Percentiles rank a stretch among this genome's conserved stretches.
Conservation (phyloP, 1,140 invertebrate genomes). For the Drosophila ercepeae region DNA sequence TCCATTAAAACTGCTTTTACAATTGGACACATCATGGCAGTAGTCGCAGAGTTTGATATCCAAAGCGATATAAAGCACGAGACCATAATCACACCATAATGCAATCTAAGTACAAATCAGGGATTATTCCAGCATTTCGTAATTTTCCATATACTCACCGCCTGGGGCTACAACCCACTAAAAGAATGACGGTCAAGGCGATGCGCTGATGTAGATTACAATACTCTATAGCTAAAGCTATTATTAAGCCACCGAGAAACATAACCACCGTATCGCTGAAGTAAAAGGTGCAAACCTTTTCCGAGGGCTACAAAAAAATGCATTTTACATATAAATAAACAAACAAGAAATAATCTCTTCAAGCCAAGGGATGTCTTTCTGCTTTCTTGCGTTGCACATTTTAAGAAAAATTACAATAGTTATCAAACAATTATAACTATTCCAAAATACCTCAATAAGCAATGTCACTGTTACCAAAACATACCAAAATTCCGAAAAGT, state of each 20-base stretch:
- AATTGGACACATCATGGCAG: constrained; percentile 94
- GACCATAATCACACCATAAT: constrained; percentile 89
- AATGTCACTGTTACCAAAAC: constrained; percentile 3
- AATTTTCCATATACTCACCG: constrained; percentile 75
- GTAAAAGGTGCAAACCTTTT: constrained; percentile 35
- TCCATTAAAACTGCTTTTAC: constrained; percentile 89
- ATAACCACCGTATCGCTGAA: constrained; percentile 90
- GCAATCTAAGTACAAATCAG: constrained; percentile 84
- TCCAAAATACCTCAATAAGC: no score
- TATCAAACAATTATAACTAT: no score
- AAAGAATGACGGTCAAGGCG: constrained; percentile 89
- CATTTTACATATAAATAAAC: constrained; percentile 89
- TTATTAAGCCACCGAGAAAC: constrained; percentile 91
- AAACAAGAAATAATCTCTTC: no score
- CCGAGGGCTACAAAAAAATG: constrained; percentile 87
- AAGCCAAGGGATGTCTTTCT: no score
- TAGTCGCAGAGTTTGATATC: constrained; percentile 92
- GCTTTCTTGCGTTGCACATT: no score
- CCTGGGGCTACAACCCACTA: constrained; percentile 90
- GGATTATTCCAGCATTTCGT: no score
- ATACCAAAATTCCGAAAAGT: constrained; percentile 87
- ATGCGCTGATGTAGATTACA: constrained; percentile 92
- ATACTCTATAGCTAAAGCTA: constrained; percentile 93
- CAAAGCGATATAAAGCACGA: constrained; percentile 92
- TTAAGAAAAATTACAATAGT: no score